Conservation (phyloP, 2,888 invertebrate species). For the Oligia strigilis region DNA sequence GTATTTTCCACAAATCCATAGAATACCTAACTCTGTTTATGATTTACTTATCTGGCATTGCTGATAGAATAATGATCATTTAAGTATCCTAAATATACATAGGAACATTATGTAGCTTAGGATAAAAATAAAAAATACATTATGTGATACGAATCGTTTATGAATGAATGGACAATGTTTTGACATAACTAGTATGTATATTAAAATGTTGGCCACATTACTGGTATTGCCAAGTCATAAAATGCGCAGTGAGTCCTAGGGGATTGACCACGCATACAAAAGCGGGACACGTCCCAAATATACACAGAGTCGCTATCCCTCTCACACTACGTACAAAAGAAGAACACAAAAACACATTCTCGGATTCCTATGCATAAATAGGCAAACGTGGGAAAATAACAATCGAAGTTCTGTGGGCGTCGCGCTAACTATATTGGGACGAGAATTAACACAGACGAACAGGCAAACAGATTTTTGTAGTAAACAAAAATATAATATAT, state of each 20-base stretch:
- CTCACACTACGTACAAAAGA: slow-evolving; percentile 63
- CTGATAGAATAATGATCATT: not conserved
- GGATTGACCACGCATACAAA: slow-evolving; percentile 75
- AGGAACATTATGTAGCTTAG: too few relatives aligned
- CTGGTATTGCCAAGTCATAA: slow-evolving; percentile 47
- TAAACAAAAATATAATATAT: slow-evolving; percentile 7
- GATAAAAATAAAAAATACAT: not conserved
- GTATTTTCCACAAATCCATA: not conserved
- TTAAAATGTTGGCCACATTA: slow-evolving; percentile 24
- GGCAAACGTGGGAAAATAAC: slow-evolving; percentile 81
- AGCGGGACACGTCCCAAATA: slow-evolving; percentile 70
- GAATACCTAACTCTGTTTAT: not conserved
- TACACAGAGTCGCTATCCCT: slow-evolving; percentile 70
- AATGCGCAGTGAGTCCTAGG: slow-evolving; percentile 69
- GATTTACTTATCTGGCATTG: not conserved
- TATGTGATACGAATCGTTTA: not conserved
- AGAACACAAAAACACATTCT: slow-evolving; percentile 65
- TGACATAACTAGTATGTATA: slow-evolving; percentile 16
- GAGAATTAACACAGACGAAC: slow-evolving; percentile 34
- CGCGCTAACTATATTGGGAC: slow-evolving; percentile 54
- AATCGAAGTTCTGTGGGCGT: slow-evolving; percentile 64
- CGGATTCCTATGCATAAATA: slow-evolving; percentile 77
- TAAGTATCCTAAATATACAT: not conserved
- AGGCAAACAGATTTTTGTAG: slow-evolving; percentile 30
- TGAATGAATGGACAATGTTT: slow-evolving; percentile 29